Percentiles rank a stretch among this genome's conserved stretches.
Conservation (phyloP, 2,113 vertebrate genomes). For the Copsychus sechellarum region DNA sequence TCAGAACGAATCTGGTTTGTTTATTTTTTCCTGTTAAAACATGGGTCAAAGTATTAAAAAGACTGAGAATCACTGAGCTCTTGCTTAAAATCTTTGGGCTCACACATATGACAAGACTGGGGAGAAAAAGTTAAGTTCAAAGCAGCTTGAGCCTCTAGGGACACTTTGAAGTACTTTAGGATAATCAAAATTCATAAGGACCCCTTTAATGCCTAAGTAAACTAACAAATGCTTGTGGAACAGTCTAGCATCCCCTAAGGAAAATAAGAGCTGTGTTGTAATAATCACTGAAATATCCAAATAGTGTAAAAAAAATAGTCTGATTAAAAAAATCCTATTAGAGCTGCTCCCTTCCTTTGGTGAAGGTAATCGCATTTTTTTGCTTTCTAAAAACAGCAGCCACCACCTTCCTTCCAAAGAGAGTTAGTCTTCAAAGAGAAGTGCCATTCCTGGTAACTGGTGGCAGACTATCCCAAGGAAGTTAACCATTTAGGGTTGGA, state of each 20-base stretch:
- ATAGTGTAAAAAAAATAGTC: conserved; percentile 31
- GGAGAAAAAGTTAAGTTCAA: conserved; percentile 58
- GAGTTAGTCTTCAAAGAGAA: background rate
- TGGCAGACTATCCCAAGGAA: background rate
- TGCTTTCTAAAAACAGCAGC: conserved; percentile 13
- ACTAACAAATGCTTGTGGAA: conserved; percentile 56
- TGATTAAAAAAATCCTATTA: conserved; percentile 36
- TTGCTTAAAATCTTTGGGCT: conserved; percentile 30
- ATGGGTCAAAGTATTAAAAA: conserved; percentile 48
- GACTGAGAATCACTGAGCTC: conserved; percentile 8
- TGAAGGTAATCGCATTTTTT: conserved; percentile 33
- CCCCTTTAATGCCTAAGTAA: conserved; percentile 58
- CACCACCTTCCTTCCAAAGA: background rate
- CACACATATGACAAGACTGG: conserved; percentile 1
- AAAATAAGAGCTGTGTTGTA: conserved; percentile 24
- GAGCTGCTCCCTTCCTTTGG: background rate
- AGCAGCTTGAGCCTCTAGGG: conserved; percentile 48
- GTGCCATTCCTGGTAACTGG: background rate
- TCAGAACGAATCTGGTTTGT: conserved; percentile 28
- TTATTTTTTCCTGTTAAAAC: conserved; percentile 42
- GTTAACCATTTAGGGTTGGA: background rate
- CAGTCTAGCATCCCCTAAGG: conserved; percentile 24
- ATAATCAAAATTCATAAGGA: conserved; percentile 57
- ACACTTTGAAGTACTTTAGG: conserved; percentile 59
- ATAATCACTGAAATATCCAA: conserved; percentile 58